These are phyloP conservation scores for Esox masquinongy DNA, from an alignment of 2,797 vertebrate species.

Conservation along the genomic window DNA sequence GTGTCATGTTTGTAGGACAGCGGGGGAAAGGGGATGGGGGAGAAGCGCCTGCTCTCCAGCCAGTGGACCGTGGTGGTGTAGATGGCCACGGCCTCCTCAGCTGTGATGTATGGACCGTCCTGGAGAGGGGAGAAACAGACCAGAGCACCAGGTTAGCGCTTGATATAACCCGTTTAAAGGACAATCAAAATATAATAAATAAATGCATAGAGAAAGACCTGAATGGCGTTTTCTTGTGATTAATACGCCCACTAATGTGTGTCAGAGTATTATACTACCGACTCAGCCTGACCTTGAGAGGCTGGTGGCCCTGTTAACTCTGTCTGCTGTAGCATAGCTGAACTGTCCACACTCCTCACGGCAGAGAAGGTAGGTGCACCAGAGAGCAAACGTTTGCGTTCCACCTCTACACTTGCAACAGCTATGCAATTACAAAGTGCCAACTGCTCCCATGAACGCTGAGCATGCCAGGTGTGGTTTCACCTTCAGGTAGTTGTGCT, in stretches of 20 bases:
- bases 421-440: neutral
- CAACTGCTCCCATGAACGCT: neutral
- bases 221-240: too few relatives aligned
- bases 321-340: neutral
- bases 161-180: too few relatives aligned
- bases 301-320: slow-evolving; percentile 4
- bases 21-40: slow-evolving; percentile 97
- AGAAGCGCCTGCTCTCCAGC: slow-evolving; percentile 97
- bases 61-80: slow-evolving; percentile 99
- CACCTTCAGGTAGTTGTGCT: slow-evolving; percentile 99
- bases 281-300: neutral
- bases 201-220: too few relatives aligned
- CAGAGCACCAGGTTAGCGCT: neutral
- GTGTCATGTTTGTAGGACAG: slow-evolving; percentile 99
- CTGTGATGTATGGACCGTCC: slow-evolving; percentile 99
- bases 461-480: neutral
- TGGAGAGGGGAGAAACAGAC: slow-evolving; percentile 46
- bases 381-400: neutral
- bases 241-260: neutral
- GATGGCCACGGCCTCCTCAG: slow-evolving; percentile 97
- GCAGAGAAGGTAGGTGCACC: slow-evolving; percentile 1
- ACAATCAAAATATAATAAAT: too few relatives aligned
- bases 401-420: neutral
- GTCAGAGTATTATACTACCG: neutral
- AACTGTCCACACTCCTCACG: neutral